A percentile compares a stretch with the other conserved stretches of the same genome.
Conservation (phyloP, 2,797 vertebrate species). For the Luscinia luscinia region DNA sequence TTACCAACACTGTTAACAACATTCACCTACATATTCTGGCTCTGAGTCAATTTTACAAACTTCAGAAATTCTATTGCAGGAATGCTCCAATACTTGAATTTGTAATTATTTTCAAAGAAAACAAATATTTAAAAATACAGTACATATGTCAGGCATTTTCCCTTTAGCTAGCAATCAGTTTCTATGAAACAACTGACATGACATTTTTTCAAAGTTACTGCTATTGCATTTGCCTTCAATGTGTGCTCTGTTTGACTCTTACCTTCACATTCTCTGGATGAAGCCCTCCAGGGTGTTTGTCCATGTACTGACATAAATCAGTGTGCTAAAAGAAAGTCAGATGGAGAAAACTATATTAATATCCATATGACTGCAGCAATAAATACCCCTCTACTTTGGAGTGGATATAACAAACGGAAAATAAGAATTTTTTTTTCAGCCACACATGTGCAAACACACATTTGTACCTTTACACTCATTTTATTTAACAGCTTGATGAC, state of each 20-base stretch:
- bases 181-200: not conserved
- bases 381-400: slow-evolving; percentile 58
- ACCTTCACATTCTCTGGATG: slow-evolving; percentile 98
- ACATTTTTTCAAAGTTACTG: not conserved
- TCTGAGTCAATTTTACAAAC: not conserved
- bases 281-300: slow-evolving; percentile 94
- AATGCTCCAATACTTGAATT: not conserved
- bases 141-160: not conserved
- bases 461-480: not conserved
- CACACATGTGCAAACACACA: not conserved
- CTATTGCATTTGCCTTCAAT: not conserved
- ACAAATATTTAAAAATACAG: not conserved
- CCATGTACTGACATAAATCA: slow-evolving; percentile 99
- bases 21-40: not conserved
- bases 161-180: not conserved
- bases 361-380: slow-evolving; percentile 53
- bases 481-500: slow-evolving; percentile 8
- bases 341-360: slow-evolving; percentile 63
- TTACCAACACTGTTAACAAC: not conserved
- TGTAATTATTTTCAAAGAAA: not conserved
- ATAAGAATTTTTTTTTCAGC: not conserved
- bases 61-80: not conserved
- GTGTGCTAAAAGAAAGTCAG: slow-evolving; percentile 87
- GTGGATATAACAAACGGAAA: slow-evolving; percentile 42
- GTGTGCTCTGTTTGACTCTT: slow-evolving; percentile 65